Conservation (phyloP, 2,888 invertebrate genomes). For the Protonemura montana region DNA sequence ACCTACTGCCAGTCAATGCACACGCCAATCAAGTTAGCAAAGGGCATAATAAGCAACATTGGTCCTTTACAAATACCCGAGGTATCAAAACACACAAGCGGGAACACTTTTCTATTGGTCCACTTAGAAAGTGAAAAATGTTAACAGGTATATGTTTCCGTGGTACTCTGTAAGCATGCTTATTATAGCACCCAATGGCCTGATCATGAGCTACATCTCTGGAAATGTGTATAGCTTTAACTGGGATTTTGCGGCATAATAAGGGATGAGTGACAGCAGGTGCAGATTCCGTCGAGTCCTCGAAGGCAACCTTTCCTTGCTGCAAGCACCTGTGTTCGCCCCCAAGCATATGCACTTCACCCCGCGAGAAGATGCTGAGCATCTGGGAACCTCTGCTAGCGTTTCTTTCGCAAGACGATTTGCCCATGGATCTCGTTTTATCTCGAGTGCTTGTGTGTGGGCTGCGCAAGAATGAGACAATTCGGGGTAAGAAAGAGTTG, state of each 20-base stretch:
- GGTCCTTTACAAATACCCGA: neutral
- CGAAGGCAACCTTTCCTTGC: neutral
- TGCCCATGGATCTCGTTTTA: neutral
- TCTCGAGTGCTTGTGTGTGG: neutral
- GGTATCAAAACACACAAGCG: neutral
- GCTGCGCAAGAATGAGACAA: neutral
- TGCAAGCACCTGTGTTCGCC: conserved; percentile 3
- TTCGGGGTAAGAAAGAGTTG: neutral
- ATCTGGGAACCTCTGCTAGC: neutral
- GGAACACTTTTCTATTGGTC: neutral
- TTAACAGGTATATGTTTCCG: neutral
- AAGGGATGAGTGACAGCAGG: conserved; percentile 27
- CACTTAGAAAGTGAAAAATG: neutral
- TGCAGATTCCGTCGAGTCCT: neutral
- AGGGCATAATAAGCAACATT: neutral
- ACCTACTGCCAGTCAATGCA: neutral
- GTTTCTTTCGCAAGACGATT: neutral
- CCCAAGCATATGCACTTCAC: neutral
- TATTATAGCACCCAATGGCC: neutral
- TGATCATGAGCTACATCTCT: conserved; percentile 38
- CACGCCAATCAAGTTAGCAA: neutral
- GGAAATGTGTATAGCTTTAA: neutral
- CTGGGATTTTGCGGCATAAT: neutral
- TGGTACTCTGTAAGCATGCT: no score
- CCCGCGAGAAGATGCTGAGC: neutral